These are phyloP conservation scores for Oryzias curvinotus DNA, from an alignment of 2,113 vertebrate genomes.

Conservation along the genomic window DNA sequence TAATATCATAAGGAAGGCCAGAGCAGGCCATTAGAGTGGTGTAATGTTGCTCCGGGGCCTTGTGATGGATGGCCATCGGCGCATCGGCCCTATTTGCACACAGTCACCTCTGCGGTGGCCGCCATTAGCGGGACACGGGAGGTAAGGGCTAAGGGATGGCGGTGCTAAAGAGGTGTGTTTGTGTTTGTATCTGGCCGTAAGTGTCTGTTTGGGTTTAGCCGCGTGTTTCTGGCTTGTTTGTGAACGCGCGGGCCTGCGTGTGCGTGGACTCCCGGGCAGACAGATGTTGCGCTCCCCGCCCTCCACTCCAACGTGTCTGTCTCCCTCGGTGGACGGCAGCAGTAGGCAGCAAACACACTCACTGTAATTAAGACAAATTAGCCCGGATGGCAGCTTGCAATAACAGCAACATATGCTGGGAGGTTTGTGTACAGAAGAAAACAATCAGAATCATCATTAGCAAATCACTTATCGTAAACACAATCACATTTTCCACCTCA, in stretches of 20 bases:
- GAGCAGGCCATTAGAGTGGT: slow-evolving; percentile 92
- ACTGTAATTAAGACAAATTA: slow-evolving; percentile 76
- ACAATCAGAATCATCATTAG: slow-evolving; percentile 70
- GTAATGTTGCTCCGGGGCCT: slow-evolving; percentile 94
- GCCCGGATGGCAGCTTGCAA: slow-evolving; percentile 61
- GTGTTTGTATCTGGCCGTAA: slow-evolving; percentile 35
- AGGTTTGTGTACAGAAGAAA: slow-evolving; percentile 62
- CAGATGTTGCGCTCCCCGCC: slow-evolving; percentile 72
- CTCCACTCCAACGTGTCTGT: slow-evolving; percentile 68
- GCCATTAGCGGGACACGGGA: slow-evolving; percentile 91
- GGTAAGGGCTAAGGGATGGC: slow-evolving; percentile 80
- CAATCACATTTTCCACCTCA: slow-evolving; percentile 39
- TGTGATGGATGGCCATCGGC: slow-evolving; percentile 92
- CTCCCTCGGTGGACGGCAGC: slow-evolving; percentile 60
- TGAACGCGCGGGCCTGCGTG: slow-evolving; percentile 6
- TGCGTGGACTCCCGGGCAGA: slow-evolving; percentile 46
- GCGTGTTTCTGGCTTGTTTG: slow-evolving; percentile 15
- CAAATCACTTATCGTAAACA: slow-evolving; percentile 56
- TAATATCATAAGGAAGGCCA: slow-evolving; percentile 97
- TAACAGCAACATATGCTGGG: slow-evolving; percentile 69
- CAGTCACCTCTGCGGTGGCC: slow-evolving; percentile 94
- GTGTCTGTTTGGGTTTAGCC: slow-evolving; percentile 5
- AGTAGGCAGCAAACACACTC: slow-evolving; percentile 58
- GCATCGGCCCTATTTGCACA: slow-evolving; percentile 90
- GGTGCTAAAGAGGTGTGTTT: slow-evolving; percentile 47